A percentile compares a stretch with the other conserved stretches of the same genome.
These are phyloP conservation scores for Hirundichthys speculiger DNA, from an alignment of 2,113 vertebrate species.

Conservation along the genomic window DNA sequence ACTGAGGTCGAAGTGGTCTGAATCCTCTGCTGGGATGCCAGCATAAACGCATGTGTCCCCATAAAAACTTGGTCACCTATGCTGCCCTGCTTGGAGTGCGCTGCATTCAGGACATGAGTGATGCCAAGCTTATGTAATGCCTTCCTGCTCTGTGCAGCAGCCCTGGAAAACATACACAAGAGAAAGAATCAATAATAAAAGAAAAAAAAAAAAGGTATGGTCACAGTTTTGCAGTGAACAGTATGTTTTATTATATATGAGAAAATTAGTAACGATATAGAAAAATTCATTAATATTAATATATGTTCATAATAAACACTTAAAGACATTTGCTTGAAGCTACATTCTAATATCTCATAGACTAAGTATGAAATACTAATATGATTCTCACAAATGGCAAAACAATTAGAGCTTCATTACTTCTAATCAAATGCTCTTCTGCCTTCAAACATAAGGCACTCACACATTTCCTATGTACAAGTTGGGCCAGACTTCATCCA, in stretches of 20 bases:
- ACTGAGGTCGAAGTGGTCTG: slow-evolving; percentile 81
- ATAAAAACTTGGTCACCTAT: slow-evolving; percentile 90
- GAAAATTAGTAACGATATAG: no score
- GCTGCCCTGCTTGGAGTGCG: slow-evolving; percentile 86
- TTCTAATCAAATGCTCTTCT: not conserved
- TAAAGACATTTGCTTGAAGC: no score
- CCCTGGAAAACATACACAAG: slow-evolving; percentile 63
- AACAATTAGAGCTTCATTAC: no score
- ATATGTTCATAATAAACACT: no score
- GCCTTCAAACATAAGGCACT: slow-evolving; percentile 62
- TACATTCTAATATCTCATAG: no score
- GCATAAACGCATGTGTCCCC: slow-evolving; percentile 82
- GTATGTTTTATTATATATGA: no score
- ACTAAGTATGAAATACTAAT: no score
- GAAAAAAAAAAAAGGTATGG: not conserved
- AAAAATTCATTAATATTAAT: no score
- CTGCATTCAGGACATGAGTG: slow-evolving; percentile 83
- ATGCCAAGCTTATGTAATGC: slow-evolving; percentile 77
- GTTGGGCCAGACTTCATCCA: slow-evolving; percentile 84
- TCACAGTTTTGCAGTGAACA: not conserved
- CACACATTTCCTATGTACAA: slow-evolving; percentile 83
- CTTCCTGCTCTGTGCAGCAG: slow-evolving; percentile 79
- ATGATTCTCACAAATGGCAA: no score
- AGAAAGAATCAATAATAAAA: not conserved
- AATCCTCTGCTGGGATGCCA: slow-evolving; percentile 84